These are phyloP conservation scores for Phrynocephalus versicolor DNA, from an alignment of 2,113 vertebrate species.

Conservation along the genomic window DNA sequence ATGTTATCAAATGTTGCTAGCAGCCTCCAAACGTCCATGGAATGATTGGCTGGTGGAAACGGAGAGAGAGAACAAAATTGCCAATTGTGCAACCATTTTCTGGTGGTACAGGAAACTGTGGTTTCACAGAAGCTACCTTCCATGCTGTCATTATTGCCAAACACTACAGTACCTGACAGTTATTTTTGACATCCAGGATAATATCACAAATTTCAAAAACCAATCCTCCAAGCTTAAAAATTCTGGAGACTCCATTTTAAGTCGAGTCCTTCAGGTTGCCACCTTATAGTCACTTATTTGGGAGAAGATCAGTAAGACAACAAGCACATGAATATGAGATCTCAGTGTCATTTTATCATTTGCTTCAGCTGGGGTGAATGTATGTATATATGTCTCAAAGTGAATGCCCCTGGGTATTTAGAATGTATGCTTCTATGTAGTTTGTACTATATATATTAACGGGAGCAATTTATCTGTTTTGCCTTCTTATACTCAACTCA, in stretches of 20 bases:
- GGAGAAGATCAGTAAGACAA: not conserved
- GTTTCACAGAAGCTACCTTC: not conserved
- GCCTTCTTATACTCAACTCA: constrained; percentile 36
- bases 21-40: no score
- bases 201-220: not conserved
- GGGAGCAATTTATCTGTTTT: constrained; percentile 1
- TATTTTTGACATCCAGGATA: not conserved
- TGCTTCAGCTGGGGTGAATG: not conserved
- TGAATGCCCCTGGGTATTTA: not conserved
- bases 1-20: no score
- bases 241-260: not conserved
- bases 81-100: not conserved
- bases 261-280: not conserved
- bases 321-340: not conserved
- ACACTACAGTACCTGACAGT: not conserved
- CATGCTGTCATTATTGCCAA: not conserved
- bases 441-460: constrained; percentile 9
- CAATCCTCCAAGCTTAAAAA: not conserved
- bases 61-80: no score
- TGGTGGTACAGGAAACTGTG: not conserved
- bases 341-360: not conserved
- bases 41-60: no score
- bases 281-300: not conserved
- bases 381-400: not conserved
- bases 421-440: not conserved